Base-by-base conservation (phyloP, 2,113 vertebrate species). In the Eptesicus fuscus region DNA sequence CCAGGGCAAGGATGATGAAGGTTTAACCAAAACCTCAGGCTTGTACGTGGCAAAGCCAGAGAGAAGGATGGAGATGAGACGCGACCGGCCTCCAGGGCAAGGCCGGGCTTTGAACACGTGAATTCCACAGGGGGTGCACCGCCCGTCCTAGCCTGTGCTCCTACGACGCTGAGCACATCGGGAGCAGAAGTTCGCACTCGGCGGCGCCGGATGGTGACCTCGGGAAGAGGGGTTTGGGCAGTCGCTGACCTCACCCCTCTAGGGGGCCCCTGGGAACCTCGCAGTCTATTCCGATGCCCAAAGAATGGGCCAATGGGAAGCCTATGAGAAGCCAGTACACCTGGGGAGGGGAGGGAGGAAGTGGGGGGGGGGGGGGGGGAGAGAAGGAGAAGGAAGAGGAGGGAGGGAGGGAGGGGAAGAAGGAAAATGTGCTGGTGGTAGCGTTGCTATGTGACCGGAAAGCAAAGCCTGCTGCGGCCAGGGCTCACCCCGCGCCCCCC, bases 121-220 rank as follows among this genome's bases (percentile, higher is more conserved):
- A 96, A 89, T 87, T 40, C 69, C 6, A 96, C n/a, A 42, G 0
- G 5, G 44, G 25, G 11, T 17, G 1, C 10, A 30, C 44, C 82
- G 95, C 82, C 91, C 95, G 86, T 18, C 77, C 80, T 88, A 8
- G 6, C n/a, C 67, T 69, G 6, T 92, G 74, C 61, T 74, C 35
- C 47, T 28, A 76, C 77, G 74, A 88, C 32, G 47, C 73, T 77
- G 73, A 91, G 59, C 65, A 89, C 13, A 69, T 0, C 28, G 8
- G 9, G 51, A 53, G 90, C 76, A 47, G 78, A 69, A 22, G 11
- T 37, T 28, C 93, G 25, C 49, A 9, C 82, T 73, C 30, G 67
- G 25, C 2, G 56, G 47, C 9, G 18, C 1, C 53, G 1, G 25
- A 35, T 47, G n/a, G 61, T 44, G 32, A 61, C 63, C 28, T 97